Conservation (phyloP, 1,140 invertebrate species). For the Pseudachorutes palmiensis region DNA sequence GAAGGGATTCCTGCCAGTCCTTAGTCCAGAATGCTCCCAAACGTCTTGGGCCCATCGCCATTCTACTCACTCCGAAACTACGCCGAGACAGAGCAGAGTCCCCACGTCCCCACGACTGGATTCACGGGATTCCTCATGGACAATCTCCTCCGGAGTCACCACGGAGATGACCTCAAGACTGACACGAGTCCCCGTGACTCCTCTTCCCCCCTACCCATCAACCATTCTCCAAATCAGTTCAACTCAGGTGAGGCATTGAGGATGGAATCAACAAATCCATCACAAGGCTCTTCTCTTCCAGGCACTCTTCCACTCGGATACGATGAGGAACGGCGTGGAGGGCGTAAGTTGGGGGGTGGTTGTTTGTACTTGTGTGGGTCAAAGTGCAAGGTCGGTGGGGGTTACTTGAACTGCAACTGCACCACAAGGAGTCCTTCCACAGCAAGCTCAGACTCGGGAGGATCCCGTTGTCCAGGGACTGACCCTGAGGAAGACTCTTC, state of each 20-base stretch:
- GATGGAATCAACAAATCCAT: too few species aligned
- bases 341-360: too few species aligned
- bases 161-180: background rate
- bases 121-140: background rate
- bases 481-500: background rate
- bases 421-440: background rate
- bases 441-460: background rate
- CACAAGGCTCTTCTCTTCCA: background rate
- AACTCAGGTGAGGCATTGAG: too few species aligned
- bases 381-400: background rate
- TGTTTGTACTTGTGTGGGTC: background rate
- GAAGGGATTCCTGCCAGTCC: too few species aligned
- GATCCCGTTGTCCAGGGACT: background rate
- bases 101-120: background rate
- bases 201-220: background rate
- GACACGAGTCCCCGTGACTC: background rate
- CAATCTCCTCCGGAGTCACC: background rate
- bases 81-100: background rate
- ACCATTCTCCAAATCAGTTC: background rate
- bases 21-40: background rate
- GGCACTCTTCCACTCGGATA: background rate
- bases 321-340: background rate
- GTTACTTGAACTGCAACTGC: background rate
- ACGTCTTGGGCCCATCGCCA: background rate
- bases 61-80: background rate